phyloP scores from a whole-genome alignment of 2,797 vertebrate species.

The Epinephelus malabaricus region DNA sequence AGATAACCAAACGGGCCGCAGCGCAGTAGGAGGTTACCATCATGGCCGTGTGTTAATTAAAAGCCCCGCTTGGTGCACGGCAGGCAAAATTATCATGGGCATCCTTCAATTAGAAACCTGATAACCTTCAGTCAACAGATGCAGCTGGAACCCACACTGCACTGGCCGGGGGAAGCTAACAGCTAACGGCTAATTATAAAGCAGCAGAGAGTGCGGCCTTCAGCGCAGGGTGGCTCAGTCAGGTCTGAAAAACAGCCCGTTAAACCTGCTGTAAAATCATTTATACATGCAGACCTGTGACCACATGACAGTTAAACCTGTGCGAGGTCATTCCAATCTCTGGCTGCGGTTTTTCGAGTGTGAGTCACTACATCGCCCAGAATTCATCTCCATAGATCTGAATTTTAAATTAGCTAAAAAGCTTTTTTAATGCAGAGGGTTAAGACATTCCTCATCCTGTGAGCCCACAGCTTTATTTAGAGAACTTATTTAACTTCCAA shows the following conservation, averaged over 20 bases:
- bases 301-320: conserved; percentile 35
- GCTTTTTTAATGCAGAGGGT: neutral
- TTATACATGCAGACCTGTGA: conserved; percentile 44
- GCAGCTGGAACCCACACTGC: conserved; percentile 60
- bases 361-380: neutral
- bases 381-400: neutral
- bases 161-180: conserved; percentile 48
- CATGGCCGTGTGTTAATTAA: conserved; percentile 75
- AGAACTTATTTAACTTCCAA: neutral
- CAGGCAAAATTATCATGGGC: conserved; percentile 74
- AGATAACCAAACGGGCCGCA: conserved; percentile 58
- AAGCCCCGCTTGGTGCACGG: conserved; percentile 65
- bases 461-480: neutral
- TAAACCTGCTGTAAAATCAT: conserved; percentile 55
- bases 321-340: conserved; percentile 18
- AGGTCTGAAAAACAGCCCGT: conserved; percentile 48
- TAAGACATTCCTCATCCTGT: neutral
- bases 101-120: conserved; percentile 80
- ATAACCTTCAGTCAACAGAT: conserved; percentile 73
- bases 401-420: neutral
- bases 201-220: conserved; percentile 34
- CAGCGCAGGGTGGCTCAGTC: conserved; percentile 24
- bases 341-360: neutral
- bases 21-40: conserved; percentile 69
- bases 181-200: conserved; percentile 61